These are phyloP conservation scores for Poeciliopsis infans DNA, from an alignment of 2,797 vertebrate species.

Conservation along the genomic window DNA sequence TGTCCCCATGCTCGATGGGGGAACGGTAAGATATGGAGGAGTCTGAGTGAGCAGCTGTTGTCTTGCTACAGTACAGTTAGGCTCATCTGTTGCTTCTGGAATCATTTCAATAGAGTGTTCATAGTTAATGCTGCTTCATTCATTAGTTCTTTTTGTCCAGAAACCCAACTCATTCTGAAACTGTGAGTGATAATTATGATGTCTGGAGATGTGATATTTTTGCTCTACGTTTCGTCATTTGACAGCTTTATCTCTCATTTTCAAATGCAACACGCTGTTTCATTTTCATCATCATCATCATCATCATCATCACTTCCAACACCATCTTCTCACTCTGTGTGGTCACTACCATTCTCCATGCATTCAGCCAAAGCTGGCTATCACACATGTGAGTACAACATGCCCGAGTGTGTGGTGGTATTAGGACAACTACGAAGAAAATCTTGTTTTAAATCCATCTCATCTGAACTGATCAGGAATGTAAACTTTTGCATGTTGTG, in stretches of 20 bases:
- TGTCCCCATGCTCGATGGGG: too few species aligned
- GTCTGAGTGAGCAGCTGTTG: neutral
- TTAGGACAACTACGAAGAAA: neutral
- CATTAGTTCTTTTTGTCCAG: neutral
- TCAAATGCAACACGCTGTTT: slow-evolving; percentile 9
- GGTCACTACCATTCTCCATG: slow-evolving; percentile 43
- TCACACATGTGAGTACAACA: slow-evolving; percentile 76
- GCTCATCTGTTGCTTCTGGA: neutral
- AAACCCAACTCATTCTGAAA: neutral
- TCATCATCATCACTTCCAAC: slow-evolving; percentile 7
- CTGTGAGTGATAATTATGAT: neutral
- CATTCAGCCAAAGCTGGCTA: slow-evolving; percentile 81
- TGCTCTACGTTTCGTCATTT: slow-evolving; percentile 10
- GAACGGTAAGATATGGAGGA: too few species aligned
- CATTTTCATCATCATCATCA: slow-evolving; percentile 34
- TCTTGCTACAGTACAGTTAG: neutral
- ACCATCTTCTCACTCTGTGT: slow-evolving; percentile 9
- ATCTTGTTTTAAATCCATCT: neutral
- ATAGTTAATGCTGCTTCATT: neutral
- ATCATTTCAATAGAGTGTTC: neutral
- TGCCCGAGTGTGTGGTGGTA: neutral
- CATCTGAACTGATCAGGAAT: neutral
- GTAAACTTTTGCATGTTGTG: neutral
- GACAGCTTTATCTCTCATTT: slow-evolving; percentile 34
- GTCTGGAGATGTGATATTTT: neutral